Evolutionary conservation across 2,888 invertebrate species (phyloP).

Genomic region (Acleris emargana): DNA sequence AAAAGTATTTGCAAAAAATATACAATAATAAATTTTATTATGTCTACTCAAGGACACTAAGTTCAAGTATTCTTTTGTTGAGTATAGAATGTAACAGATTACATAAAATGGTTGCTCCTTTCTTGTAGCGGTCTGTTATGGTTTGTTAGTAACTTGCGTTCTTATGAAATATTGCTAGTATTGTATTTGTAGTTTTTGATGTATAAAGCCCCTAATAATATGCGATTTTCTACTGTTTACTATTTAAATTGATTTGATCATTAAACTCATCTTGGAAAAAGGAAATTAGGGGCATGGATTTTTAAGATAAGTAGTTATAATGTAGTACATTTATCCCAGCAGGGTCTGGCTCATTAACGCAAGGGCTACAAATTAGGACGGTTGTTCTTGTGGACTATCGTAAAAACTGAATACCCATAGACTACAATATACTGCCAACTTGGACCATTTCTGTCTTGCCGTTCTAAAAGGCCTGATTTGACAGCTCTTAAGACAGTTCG

Average conservation of each 20-base stretch:
- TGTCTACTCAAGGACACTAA: background rate
- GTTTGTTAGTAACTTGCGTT: constrained; percentile 2
- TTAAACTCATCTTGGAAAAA: constrained; percentile 32
- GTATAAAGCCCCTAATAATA: constrained; percentile 24
- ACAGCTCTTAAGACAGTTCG: no score
- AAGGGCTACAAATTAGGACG: no score
- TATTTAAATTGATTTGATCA: constrained; percentile 26
- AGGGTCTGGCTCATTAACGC: background rate
- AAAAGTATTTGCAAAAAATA: no score
- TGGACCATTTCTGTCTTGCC: no score
- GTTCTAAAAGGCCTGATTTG: no score
- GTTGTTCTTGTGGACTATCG: no score
- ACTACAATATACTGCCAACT: no score
- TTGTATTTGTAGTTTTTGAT: background rate
- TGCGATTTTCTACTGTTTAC: no score
- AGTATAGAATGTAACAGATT: background rate
- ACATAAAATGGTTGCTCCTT: no score
- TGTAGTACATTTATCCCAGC: constrained; percentile 2
- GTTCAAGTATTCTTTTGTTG: background rate
- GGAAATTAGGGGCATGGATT: constrained; percentile 39
- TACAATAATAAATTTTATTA: background rate
- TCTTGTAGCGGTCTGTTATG: background rate
- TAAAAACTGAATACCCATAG: no score
- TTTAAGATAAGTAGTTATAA: constrained; percentile 14
- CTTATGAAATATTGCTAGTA: constrained; percentile 32